These are phyloP conservation scores for Megathymus violae DNA, from an alignment of 1,140 invertebrate species.

Conservation along the genomic window DNA sequence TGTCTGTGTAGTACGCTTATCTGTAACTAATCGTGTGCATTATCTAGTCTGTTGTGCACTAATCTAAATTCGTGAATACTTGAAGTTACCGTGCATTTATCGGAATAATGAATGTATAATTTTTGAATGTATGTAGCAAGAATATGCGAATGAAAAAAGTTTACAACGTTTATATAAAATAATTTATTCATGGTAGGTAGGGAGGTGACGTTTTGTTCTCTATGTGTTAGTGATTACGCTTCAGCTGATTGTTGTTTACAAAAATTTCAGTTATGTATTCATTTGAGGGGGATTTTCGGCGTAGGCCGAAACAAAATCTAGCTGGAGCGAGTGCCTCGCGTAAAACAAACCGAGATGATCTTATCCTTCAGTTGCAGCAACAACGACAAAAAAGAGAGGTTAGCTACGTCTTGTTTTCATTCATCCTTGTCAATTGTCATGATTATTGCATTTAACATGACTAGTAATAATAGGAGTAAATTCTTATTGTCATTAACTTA, in stretches of 20 bases:
- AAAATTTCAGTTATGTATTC: constrained; percentile 87
- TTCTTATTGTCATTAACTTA: no score
- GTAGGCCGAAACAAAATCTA: constrained; percentile 94
- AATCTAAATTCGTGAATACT: not conserved
- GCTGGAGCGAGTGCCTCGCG: constrained; percentile 90
- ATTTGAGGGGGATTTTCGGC: constrained; percentile 96
- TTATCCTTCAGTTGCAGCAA: constrained; percentile 91
- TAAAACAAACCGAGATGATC: constrained; percentile 89
- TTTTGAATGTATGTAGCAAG: constrained; percentile 1
- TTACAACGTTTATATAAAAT: not conserved
- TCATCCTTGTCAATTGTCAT: constrained; percentile 11
- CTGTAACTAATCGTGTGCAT: no score
- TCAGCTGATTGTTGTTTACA: constrained; percentile 34
- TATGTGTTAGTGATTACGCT: constrained; percentile 14
- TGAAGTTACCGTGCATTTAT: not conserved
- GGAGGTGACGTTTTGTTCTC: constrained; percentile 1
- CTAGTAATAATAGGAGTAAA: not conserved
- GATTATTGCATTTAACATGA: constrained; percentile 25
- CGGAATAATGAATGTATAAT: not conserved
- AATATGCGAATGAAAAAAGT: constrained; percentile 5
- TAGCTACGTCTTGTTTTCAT: constrained; percentile 33
- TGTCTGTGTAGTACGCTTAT: no score
- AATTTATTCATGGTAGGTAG: not conserved
- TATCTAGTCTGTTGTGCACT: no score
- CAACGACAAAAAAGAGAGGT: constrained; percentile 95